phyloP scores from a whole-genome alignment of 1,140 invertebrate species.

The Mylabris phalerata region DNA sequence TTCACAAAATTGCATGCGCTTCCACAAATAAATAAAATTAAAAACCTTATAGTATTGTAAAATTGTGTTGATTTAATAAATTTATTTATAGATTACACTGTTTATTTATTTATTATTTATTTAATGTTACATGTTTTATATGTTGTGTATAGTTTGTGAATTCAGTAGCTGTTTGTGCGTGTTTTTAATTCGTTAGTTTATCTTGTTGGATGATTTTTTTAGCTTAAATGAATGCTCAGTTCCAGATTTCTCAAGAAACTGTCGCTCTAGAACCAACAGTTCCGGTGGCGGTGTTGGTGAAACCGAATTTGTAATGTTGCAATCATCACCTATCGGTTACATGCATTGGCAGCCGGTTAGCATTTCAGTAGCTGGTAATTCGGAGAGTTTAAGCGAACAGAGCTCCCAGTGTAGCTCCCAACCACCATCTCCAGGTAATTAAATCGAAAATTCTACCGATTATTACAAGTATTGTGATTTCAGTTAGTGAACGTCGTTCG shows the following conservation, averaged over 20 bases:
- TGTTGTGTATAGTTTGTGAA: slow-evolving; percentile 17
- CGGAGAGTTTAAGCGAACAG: slow-evolving; percentile 37
- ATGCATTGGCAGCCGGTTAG: slow-evolving; percentile 47
- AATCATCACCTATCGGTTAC: slow-evolving; percentile 45
- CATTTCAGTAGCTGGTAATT: slow-evolving; percentile 34
- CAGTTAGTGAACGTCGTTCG: slow-evolving; percentile 11
- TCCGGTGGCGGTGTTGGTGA: slow-evolving; percentile 38
- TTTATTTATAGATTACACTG: neutral
- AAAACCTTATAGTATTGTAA: slow-evolving; percentile 11
- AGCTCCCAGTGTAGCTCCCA: slow-evolving; percentile 42
- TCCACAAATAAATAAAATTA: neutral
- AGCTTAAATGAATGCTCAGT: neutral
- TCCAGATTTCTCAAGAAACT: slow-evolving; percentile 18
- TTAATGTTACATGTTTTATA: slow-evolving; percentile 4
- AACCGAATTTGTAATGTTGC: slow-evolving; percentile 51
- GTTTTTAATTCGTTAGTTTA: neutral
- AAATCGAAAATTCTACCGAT: neutral
- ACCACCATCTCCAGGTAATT: slow-evolving; percentile 41
- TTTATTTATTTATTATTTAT: slow-evolving; percentile 8
- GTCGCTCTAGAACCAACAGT: slow-evolving; percentile 37
- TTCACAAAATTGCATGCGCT: slow-evolving; percentile 1
- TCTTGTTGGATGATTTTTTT: slow-evolving; percentile 1
- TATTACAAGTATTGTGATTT: neutral
- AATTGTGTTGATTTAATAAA: neutral
- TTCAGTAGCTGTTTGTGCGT: slow-evolving; percentile 19